phyloP scores from a whole-genome alignment of 2,113 vertebrate genomes.

The crab-eating macaque (Macaca fascicularis) region T2T-MFA8v1.1 NC_088378.1:71140501-71141000 shows the following conservation, averaged over 20 bases:
- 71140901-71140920: neutral
- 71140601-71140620: conserved; percentile 47
- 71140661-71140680: conserved; percentile 35
- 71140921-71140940: neutral
- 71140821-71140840: conserved; percentile 4
- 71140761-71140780: conserved; percentile 27
- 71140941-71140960: neutral
- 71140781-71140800: conserved; percentile 45
- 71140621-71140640: conserved; percentile 59
- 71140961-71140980: neutral
- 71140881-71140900: neutral
- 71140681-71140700: conserved; percentile 61
- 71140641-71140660: conserved; percentile 47
- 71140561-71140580: conserved; percentile 22
- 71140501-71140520: neutral
- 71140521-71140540: neutral
- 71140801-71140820: neutral
- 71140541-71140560: neutral
- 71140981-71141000: neutral
- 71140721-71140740: conserved; percentile 51
- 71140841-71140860: neutral
- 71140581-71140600: conserved; percentile 9
- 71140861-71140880: neutral
- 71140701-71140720: conserved; percentile 18
- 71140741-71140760: conserved; percentile 11